Evolutionary conservation across 2,797 vertebrate genomes (phyloP).

Genomic region (Paratrypauchen microcephalus): DNA sequence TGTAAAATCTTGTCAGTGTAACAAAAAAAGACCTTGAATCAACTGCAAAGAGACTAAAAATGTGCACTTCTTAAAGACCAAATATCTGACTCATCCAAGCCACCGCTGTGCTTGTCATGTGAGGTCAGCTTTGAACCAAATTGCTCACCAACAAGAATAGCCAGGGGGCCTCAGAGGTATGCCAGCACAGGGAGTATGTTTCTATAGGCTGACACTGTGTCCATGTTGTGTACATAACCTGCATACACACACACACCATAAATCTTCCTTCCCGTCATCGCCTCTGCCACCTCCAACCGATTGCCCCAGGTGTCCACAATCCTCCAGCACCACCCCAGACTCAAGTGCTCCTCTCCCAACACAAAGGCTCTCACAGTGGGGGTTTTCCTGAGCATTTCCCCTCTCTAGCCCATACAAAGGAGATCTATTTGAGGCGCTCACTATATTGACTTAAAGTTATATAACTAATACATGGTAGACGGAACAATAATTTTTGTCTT

Average conservation of each 20-base stretch:
- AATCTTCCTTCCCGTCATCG: conserved; percentile 30
- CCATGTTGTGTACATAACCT: conserved; percentile 27
- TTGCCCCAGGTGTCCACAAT: conserved; percentile 46
- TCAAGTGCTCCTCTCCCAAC: conserved; percentile 22
- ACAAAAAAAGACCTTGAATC: no score
- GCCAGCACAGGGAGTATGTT: conserved; percentile 27
- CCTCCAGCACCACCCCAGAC: conserved; percentile 32
- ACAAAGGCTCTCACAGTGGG: conserved; percentile 52
- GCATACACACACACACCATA: conserved; percentile 31
- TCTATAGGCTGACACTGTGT: conserved; percentile 14
- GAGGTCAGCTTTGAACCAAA: conserved; percentile 38
- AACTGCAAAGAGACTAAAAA: not conserved
- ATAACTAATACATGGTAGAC: no score
- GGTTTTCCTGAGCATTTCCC: conserved; percentile 50
- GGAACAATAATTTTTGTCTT: no score
- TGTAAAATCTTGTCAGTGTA: no score
- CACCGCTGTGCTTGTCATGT: conserved; percentile 32
- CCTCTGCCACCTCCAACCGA: conserved; percentile 23
- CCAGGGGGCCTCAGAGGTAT: conserved; percentile 42
- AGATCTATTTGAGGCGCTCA: conserved; percentile 69
- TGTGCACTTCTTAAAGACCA: conserved; percentile 9
- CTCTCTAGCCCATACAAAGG: conserved; percentile 62
- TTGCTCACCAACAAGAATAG: conserved; percentile 55
- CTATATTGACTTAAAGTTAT: no score
- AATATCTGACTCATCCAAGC: conserved; percentile 13